Conservation (phyloP, 2,888 invertebrate species). For the Meganola albula region DNA sequence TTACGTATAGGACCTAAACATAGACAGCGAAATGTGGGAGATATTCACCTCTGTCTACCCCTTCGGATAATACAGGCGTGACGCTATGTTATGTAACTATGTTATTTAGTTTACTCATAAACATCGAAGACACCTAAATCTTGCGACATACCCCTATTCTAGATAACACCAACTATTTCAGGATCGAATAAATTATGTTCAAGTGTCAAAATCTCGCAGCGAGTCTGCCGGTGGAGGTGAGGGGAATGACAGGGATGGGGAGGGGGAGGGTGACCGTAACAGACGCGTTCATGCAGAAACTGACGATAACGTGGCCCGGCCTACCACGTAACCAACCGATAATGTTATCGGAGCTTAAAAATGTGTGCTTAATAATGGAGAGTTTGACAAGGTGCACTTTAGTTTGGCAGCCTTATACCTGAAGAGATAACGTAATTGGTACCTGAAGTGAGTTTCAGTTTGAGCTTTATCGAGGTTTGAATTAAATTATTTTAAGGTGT, state of each 20-base stretch:
- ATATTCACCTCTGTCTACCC: too few species aligned
- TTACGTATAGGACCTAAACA: too few species aligned
- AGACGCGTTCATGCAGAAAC: constrained; percentile 75
- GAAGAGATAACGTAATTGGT: too few species aligned
- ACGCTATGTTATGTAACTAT: too few species aligned
- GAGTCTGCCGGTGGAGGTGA: constrained; percentile 39
- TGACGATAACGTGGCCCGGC: constrained; percentile 72
- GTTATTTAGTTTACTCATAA: constrained; percentile 10
- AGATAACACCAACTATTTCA: constrained; percentile 36
- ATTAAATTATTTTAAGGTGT: too few species aligned
- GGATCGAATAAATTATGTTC: constrained; percentile 61
- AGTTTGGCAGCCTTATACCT: constrained; percentile 30
- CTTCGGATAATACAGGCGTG: too few species aligned
- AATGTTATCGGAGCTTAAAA: constrained; percentile 66
- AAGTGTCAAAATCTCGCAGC: constrained; percentile 71
- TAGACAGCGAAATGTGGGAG: too few species aligned
- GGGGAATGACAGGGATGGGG: constrained; percentile 21
- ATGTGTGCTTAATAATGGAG: constrained; percentile 70
- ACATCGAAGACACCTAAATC: constrained; percentile 27
- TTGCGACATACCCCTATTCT: constrained; percentile 20
- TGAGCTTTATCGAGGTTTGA: too few species aligned
- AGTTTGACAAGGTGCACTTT: constrained; percentile 45
- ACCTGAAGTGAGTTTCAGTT: too few species aligned
- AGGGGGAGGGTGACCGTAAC: constrained; percentile 52
- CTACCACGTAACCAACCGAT: constrained; percentile 74